These are phyloP conservation scores for Hofmannophila pseudospretella DNA, from an alignment of 2,888 invertebrate genomes.

Conservation along the genomic window DNA sequence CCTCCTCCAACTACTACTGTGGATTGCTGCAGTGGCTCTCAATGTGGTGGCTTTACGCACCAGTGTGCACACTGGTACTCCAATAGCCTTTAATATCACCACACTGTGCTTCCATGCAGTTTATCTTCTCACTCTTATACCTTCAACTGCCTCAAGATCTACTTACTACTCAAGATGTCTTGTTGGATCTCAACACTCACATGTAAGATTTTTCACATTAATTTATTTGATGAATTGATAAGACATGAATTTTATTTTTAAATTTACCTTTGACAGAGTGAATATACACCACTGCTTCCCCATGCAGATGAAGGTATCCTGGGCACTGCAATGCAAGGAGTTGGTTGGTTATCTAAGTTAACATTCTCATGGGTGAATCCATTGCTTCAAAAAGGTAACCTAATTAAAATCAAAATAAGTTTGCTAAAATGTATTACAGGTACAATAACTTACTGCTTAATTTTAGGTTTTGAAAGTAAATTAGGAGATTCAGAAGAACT, in stretches of 20 bases:
- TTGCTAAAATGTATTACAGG: not conserved
- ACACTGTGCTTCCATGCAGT: conserved; percentile 80
- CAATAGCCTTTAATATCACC: conserved; percentile 79
- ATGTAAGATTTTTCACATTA: conserved; percentile 70
- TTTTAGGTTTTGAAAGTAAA: conserved; percentile 80
- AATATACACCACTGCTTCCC: conserved; percentile 80
- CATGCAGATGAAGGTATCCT: conserved; percentile 84
- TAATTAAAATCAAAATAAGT: not conserved
- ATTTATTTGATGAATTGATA: too few relatives aligned
- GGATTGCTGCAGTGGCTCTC: conserved; percentile 82
- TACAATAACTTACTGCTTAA: conserved; percentile 1
- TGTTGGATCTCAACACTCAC: conserved; percentile 70
- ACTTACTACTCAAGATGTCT: conserved; percentile 68
- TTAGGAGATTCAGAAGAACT: conserved; percentile 87
- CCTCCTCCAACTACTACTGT: conserved; percentile 80
- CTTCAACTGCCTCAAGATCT: conserved; percentile 72
- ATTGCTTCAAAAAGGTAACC: conserved; percentile 85
- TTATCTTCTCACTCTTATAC: conserved; percentile 85
- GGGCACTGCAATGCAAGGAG: conserved; percentile 90
- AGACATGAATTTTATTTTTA: too few relatives aligned
- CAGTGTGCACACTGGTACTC: conserved; percentile 69
- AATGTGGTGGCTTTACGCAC: conserved; percentile 84
- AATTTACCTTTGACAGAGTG: conserved; percentile 59
- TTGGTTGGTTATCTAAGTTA: conserved; percentile 83
- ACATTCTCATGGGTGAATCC: conserved; percentile 93